phyloP scores from a whole-genome alignment of 2,113 vertebrate genomes.

The Epinephelus lanceolatus region DNA sequence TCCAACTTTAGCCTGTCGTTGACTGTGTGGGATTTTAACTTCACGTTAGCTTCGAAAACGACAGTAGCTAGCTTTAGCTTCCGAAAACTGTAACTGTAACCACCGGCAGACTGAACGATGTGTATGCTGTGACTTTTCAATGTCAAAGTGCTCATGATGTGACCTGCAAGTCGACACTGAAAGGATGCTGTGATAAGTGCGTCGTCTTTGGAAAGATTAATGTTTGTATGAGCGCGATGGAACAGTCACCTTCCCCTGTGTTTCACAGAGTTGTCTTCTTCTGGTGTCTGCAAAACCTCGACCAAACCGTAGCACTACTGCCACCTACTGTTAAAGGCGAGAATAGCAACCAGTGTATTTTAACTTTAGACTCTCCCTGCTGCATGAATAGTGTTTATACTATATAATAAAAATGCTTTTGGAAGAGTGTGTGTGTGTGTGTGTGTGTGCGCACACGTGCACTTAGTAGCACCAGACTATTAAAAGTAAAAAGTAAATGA shows the following conservation, averaged over 20 bases:
- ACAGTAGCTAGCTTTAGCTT: neutral
- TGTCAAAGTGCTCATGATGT: rapidly evolving
- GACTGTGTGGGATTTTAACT: neutral
- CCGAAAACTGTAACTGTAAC: neutral
- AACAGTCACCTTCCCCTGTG: neutral
- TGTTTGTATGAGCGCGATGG: neutral
- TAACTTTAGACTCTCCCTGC: too few species aligned
- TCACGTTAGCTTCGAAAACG: neutral
- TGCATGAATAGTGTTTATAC: too few species aligned
- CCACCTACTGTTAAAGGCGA: neutral
- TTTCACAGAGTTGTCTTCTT: neutral
- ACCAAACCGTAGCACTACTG: neutral
- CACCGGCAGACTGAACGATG: neutral
- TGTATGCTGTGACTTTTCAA: neutral
- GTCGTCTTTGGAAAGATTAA: neutral
- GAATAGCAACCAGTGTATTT: neutral
- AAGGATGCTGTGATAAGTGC: neutral
- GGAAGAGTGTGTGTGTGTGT: too few species aligned
- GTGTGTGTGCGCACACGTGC: too few species aligned
- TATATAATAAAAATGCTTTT: too few species aligned
- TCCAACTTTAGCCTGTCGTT: neutral
- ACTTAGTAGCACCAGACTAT: too few species aligned
- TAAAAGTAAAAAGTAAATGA: too few species aligned
- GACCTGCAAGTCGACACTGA: neutral
- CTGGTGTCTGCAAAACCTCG: neutral